Evolutionary conservation across 2,113 vertebrate genomes (phyloP).

Genomic region (Puntigrus tetrazona): DNA sequence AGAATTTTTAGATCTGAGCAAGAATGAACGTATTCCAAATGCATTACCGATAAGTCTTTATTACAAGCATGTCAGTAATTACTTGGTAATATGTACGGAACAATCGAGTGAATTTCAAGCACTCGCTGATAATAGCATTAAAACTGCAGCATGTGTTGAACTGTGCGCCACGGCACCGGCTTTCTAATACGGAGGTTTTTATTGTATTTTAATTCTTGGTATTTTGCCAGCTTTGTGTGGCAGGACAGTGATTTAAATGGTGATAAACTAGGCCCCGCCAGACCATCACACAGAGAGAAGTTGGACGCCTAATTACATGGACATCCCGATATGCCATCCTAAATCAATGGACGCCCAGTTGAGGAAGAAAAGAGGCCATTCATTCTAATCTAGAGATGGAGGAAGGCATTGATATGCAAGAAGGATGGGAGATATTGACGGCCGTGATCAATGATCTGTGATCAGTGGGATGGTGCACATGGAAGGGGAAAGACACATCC

Average conservation of each 20-base stretch:
- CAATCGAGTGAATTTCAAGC: neutral
- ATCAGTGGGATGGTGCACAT: constrained; percentile 73
- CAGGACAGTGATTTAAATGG: constrained; percentile 46
- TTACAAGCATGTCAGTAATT: neutral
- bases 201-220: constrained; percentile 1
- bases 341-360: constrained; percentile 68
- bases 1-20: neutral
- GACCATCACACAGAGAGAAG: constrained; percentile 35
- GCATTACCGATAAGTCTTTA: neutral
- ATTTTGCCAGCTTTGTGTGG: constrained; percentile 41
- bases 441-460: constrained; percentile 62
- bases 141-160: constrained; percentile 23
- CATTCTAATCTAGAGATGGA: constrained; percentile 44
- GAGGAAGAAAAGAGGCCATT: constrained; percentile 53
- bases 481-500: constrained; percentile 63
- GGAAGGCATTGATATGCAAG: constrained; percentile 43
- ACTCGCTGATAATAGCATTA: constrained; percentile 1
- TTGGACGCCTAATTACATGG: constrained; percentile 55
- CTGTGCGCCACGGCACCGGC: neutral
- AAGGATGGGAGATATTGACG: constrained; percentile 64
- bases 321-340: constrained; percentile 55
- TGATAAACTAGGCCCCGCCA: constrained; percentile 41
- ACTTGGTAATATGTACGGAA: neutral
- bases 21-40: too few relatives aligned
- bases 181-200: constrained; percentile 1